Evolutionary conservation across 2,113 vertebrate genomes (phyloP).

Genomic region (Cyphomyrus plagiostoma): DNA sequence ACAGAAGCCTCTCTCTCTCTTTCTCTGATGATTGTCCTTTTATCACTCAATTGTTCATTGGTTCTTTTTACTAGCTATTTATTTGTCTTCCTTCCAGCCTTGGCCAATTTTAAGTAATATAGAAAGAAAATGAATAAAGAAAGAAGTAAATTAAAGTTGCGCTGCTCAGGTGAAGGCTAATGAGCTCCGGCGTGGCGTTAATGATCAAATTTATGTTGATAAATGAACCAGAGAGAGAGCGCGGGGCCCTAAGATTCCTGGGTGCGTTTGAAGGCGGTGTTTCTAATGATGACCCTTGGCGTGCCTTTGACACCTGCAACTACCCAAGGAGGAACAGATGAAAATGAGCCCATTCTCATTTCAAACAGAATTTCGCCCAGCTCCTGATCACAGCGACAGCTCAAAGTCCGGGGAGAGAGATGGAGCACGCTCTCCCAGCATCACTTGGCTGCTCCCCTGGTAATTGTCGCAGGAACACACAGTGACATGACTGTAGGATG

Average conservation of each 20-base stretch:
- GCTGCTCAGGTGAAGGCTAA: constrained; percentile 34
- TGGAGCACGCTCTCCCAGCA: constrained; percentile 65
- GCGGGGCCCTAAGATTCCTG: constrained; percentile 73
- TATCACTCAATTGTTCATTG: constrained; percentile 43
- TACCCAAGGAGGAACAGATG: constrained; percentile 82
- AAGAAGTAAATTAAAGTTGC: constrained; percentile 36
- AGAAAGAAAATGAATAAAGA: constrained; percentile 2
- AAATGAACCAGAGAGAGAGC: constrained; percentile 77
- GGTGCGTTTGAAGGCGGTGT: constrained; percentile 75
- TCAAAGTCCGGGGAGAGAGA: constrained; percentile 69
- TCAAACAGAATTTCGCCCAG: constrained; percentile 99
- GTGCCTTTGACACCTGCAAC: constrained; percentile 86
- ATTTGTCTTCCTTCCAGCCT: constrained; percentile 51
- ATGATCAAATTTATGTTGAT: constrained; percentile 81
- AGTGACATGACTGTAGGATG: constrained; percentile 87
- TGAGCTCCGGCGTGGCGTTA: constrained; percentile 59
- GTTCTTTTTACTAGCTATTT: constrained; percentile 54
- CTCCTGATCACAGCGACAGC: constrained; percentile 90
- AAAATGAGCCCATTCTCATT: constrained; percentile 99
- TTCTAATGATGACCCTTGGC: constrained; percentile 99
- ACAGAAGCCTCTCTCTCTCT: constrained; percentile 55
- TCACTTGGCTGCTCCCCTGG: constrained; percentile 78
- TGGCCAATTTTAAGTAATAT: constrained; percentile 27
- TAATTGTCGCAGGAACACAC: constrained; percentile 83
- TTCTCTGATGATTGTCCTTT: constrained; percentile 40